phyloP scores from a whole-genome alignment of 2,888 invertebrate species.

The Ischnus inquisitorius region DNA sequence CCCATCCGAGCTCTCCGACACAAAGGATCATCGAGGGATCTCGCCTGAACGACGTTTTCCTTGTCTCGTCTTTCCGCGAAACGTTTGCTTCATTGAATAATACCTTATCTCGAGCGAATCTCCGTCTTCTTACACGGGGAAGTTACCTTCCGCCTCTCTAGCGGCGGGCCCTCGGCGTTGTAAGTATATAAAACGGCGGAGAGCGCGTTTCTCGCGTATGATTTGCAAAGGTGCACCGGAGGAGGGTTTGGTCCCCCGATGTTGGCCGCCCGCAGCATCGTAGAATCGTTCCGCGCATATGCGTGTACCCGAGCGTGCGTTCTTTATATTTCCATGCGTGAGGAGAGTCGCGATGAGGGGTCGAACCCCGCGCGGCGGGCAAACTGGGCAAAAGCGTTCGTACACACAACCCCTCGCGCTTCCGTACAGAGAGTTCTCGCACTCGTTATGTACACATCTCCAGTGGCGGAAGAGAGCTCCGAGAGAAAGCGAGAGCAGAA shows the following conservation, averaged over 20 bases:
- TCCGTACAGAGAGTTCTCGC: conserved; percentile 14
- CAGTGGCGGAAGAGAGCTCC: not conserved
- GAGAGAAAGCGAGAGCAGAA: conserved; percentile 67
- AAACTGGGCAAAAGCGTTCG: conserved; percentile 8
- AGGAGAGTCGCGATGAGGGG: conserved; percentile 30
- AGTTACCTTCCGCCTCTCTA: conserved; percentile 58
- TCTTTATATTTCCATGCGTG: conserved; percentile 63
- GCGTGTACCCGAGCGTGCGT: conserved; percentile 40
- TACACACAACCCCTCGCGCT: not conserved
- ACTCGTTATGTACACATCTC: conserved; percentile 22
- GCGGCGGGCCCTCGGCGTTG: conserved; percentile 25
- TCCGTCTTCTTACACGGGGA: conserved; percentile 37
- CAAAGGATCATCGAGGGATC: conserved; percentile 4
- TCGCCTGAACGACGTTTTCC: not conserved
- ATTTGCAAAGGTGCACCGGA: conserved; percentile 33
- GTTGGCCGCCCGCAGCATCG: conserved; percentile 49
- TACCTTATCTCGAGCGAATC: conserved; percentile 38
- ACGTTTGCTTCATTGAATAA: conserved; percentile 3
- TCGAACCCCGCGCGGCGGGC: conserved; percentile 9
- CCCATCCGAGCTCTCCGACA: not conserved
- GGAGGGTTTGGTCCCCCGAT: conserved; percentile 8
- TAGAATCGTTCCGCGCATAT: conserved; percentile 52
- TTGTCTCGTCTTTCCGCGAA: not conserved
- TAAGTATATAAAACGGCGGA: conserved; percentile 34
- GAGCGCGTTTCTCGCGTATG: conserved; percentile 22